phyloP scores from a whole-genome alignment of 2,797 vertebrate species.

The Mus minutoides region DNA sequence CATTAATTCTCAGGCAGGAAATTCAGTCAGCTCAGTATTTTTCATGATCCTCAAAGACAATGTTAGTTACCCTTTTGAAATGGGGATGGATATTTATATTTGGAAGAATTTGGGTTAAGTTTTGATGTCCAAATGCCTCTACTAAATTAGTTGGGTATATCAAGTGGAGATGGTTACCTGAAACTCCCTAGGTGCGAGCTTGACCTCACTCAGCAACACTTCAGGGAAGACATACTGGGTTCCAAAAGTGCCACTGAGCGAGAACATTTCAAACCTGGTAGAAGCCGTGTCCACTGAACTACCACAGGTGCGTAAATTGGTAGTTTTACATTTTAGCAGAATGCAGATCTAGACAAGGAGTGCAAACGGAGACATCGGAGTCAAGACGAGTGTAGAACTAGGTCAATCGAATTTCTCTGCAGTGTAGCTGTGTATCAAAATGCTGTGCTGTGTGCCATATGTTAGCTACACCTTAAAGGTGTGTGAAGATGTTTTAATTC shows the following conservation, averaged over 20 bases:
- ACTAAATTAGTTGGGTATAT: not conserved
- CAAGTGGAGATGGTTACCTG: conserved; percentile 77
- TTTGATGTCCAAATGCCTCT: not conserved
- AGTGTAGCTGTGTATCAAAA: not conserved
- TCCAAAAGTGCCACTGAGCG: conserved; percentile 86
- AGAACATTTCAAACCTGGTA: conserved; percentile 85
- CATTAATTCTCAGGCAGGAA: not conserved
- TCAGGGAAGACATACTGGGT: conserved; percentile 87
- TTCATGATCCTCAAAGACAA: not conserved
- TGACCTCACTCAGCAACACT: conserved; percentile 84
- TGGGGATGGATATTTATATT: not conserved
- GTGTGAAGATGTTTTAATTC: not conserved
- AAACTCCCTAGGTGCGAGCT: conserved; percentile 84
- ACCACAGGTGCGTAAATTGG: conserved; percentile 76
- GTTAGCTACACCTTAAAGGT: not conserved
- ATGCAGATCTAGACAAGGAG: conserved; percentile 83
- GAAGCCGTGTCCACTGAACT: conserved; percentile 75
- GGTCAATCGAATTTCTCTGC: not conserved
- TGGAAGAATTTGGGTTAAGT: not conserved
- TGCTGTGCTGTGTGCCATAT: not conserved
- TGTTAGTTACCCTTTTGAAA: not conserved
- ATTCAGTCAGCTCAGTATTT: not conserved
- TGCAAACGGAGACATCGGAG: not conserved
- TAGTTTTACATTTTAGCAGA: conserved; percentile 84
- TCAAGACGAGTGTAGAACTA: not conserved